phyloP scores from a whole-genome alignment of 2,113 vertebrate species.

The Proteles cristata region DNA sequence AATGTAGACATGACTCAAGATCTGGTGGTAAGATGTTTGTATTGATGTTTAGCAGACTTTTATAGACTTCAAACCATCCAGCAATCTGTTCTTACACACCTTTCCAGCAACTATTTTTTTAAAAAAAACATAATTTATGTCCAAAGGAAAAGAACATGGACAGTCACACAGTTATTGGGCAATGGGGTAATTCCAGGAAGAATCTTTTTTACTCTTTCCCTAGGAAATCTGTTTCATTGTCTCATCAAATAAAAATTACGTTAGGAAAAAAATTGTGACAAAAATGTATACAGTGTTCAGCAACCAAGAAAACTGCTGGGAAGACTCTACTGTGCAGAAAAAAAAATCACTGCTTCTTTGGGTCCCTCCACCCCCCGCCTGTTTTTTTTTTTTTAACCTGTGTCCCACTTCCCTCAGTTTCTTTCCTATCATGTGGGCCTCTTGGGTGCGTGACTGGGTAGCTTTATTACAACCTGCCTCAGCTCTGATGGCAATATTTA shows the following conservation, averaged over 20 bases:
- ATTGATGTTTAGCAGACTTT: background rate
- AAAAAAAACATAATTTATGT: background rate
- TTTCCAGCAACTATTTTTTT: background rate
- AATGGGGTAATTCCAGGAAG: background rate
- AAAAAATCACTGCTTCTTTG: background rate
- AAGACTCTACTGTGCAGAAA: background rate
- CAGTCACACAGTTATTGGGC: background rate
- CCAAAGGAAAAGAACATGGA: background rate
- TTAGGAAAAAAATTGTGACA: background rate
- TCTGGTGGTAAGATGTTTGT: background rate
- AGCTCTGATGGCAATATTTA: background rate
- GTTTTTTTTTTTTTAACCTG: background rate
- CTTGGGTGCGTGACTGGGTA: background rate
- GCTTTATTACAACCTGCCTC: background rate
- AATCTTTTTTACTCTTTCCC: background rate
- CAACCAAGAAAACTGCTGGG: background rate
- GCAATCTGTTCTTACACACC: background rate
- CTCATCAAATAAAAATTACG: background rate
- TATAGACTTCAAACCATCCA: slow-evolving; percentile 29
- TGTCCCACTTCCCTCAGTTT: background rate
- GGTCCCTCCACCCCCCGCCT: background rate
- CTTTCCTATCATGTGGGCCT: background rate
- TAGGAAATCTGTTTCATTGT: background rate
- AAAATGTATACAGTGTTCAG: background rate
- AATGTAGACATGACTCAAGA: background rate